phyloP scores from a whole-genome alignment of 2,888 invertebrate species.

The Xylocampa areola region DNA sequence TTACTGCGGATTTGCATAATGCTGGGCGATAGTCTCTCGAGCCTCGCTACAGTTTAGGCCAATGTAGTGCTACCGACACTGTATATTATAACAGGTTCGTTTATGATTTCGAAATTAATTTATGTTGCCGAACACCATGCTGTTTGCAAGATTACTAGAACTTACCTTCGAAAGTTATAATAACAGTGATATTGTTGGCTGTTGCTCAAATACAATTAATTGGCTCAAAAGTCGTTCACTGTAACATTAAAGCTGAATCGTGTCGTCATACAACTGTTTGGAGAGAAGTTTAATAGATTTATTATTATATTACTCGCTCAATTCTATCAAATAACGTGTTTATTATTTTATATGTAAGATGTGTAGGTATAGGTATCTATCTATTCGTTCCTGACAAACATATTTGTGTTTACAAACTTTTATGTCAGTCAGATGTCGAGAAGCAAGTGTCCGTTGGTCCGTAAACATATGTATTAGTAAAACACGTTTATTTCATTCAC shows the following conservation, averaged over 20 bases:
- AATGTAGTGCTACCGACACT: slow-evolving; percentile 22
- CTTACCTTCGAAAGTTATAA: slow-evolving; percentile 32
- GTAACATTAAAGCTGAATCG: slow-evolving; percentile 16
- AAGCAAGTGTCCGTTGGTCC: slow-evolving; percentile 23
- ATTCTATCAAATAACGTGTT: no score
- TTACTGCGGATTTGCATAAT: slow-evolving; percentile 59
- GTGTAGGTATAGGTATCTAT: no score
- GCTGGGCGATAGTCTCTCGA: slow-evolving; percentile 26
- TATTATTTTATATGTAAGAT: no score
- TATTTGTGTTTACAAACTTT: background rate
- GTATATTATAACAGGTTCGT: slow-evolving; percentile 37
- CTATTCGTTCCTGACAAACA: background rate
- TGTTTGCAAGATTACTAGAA: slow-evolving; percentile 32
- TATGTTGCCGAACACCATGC: slow-evolving; percentile 38
- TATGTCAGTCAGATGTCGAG: slow-evolving; percentile 6
- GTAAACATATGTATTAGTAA: background rate
- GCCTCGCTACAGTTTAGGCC: slow-evolving; percentile 44
- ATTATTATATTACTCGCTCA: no score
- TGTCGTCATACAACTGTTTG: slow-evolving; percentile 21
- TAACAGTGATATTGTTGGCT: slow-evolving; percentile 27
- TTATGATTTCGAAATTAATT: slow-evolving; percentile 52
- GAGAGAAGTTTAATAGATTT: slow-evolving; percentile 2
- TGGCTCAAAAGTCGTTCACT: slow-evolving; percentile 25
- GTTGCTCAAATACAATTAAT: slow-evolving; percentile 31
- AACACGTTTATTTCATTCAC: slow-evolving; percentile 41